A percentile compares a stretch with the other conserved stretches of the same genome.
These are phyloP conservation scores for Cotesia chilonis DNA, from an alignment of 1,140 invertebrate genomes.

Conservation along the genomic window DNA sequence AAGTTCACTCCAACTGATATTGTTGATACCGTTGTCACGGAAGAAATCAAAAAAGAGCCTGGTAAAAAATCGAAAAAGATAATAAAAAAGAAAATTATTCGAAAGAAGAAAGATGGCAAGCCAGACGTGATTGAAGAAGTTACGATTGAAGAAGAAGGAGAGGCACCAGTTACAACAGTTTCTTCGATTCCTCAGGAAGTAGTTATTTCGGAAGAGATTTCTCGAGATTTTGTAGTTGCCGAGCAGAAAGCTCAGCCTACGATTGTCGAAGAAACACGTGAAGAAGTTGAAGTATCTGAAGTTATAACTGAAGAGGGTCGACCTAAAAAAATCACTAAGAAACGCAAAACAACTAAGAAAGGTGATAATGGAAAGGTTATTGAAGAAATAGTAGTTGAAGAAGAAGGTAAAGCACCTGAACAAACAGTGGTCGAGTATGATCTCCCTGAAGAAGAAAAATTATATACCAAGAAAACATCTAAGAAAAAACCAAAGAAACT, in stretches of 20 bases:
- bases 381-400: conserved; percentile 53
- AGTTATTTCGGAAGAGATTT: conserved; percentile 15
- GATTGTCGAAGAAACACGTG: conserved; percentile 29
- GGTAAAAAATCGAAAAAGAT: conserved; percentile 39
- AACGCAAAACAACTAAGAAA: conserved; percentile 43
- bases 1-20: conserved; percentile 35
- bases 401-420: conserved; percentile 48
- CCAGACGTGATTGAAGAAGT: conserved; percentile 61
- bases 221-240: conserved; percentile 18
- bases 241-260: conserved; percentile 20
- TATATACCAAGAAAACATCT: conserved; percentile 37
- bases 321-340: conserved; percentile 47
- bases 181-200: conserved; percentile 34
- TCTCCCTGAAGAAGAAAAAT: conserved; percentile 30
- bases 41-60: conserved; percentile 34
- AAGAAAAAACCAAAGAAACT: conserved; percentile 49
- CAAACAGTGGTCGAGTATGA: conserved; percentile 41
- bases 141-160: conserved; percentile 61
- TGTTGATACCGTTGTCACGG: conserved; percentile 47
- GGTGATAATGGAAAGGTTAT: conserved; percentile 42
- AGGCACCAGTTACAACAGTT: conserved; percentile 56
- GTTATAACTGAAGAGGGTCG: conserved; percentile 44
- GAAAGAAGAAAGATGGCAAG: conserved; percentile 49
- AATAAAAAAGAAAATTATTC: conserved; percentile 50
- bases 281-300: conserved; percentile 45